Conservation (phyloP, 2,888 invertebrate species). For the Ophion ellenae region DNA sequence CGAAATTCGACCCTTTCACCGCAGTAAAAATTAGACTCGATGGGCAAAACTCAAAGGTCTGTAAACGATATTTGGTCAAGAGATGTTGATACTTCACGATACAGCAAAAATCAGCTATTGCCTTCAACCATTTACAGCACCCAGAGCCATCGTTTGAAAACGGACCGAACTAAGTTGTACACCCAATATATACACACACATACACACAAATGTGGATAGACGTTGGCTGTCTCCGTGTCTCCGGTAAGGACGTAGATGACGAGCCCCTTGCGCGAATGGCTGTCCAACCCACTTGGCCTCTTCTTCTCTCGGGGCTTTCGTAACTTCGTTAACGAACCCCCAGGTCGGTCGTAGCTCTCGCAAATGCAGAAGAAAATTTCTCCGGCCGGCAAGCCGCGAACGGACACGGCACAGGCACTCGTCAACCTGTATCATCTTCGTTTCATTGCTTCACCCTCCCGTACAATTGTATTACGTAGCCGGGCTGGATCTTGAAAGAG, state of each 20-base stretch:
- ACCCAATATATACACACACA: too few species aligned
- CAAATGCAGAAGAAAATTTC: neutral
- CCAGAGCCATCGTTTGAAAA: too few species aligned
- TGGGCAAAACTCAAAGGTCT: too few species aligned
- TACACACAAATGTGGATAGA: neutral
- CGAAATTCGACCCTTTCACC: too few species aligned
- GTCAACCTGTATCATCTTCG: slow-evolving; percentile 51
- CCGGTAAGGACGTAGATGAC: slow-evolving; percentile 35
- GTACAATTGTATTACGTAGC: slow-evolving; percentile 22
- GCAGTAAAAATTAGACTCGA: too few species aligned
- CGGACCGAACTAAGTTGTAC: too few species aligned
- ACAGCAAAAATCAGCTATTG: too few species aligned
- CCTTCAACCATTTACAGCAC: too few species aligned
- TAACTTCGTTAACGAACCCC: slow-evolving; percentile 75
- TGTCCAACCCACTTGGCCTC: slow-evolving; percentile 48
- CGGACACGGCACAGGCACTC: slow-evolving; percentile 46
- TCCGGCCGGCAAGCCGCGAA: slow-evolving; percentile 8
- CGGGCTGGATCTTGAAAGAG: slow-evolving; percentile 21
- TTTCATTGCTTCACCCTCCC: slow-evolving; percentile 5
- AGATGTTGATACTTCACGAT: too few species aligned
- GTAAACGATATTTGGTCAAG: too few species aligned
- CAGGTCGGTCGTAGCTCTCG: slow-evolving; percentile 70
- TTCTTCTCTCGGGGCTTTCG: slow-evolving; percentile 52
- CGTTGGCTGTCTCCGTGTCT: slow-evolving; percentile 10
- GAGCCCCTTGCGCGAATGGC: slow-evolving; percentile 12